Evolutionary conservation across 2,888 invertebrate species (phyloP).

Genomic region (Itoplectis maculator): DNA sequence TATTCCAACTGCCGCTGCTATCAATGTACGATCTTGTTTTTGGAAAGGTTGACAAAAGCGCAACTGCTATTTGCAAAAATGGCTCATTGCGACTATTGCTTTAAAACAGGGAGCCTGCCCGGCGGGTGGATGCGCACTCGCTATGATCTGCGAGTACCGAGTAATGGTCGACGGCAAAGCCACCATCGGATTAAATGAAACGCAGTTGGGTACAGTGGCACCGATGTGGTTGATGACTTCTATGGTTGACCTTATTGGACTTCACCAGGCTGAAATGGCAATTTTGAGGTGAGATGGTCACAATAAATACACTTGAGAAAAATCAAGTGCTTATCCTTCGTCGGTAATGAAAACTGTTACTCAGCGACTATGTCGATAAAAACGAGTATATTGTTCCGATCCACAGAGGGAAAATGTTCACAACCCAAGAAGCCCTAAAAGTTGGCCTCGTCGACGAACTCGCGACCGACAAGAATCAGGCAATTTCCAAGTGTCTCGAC

Average conservation of each 20-base stretch:
- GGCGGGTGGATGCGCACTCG: slow-evolving; percentile 91
- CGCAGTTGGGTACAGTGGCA: slow-evolving; percentile 92
- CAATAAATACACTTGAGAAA: neutral
- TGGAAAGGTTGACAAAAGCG: neutral
- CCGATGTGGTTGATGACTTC: slow-evolving; percentile 88
- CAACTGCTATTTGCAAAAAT: too few relatives aligned
- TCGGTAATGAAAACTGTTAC: too few relatives aligned
- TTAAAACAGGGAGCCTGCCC: slow-evolving; percentile 83
- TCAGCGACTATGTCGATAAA: neutral
- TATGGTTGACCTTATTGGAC: slow-evolving; percentile 84
- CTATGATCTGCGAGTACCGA: slow-evolving; percentile 93
- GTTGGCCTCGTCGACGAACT: slow-evolving; percentile 92
- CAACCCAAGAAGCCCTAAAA: slow-evolving; percentile 91
- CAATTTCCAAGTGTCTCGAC: slow-evolving; percentile 88
- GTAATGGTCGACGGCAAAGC: slow-evolving; percentile 92
- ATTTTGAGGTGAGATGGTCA: slow-evolving; percentile 83
- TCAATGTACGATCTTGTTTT: slow-evolving; percentile 88
- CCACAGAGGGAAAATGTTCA: slow-evolving; percentile 89
- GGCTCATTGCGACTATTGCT: neutral
- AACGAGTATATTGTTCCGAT: neutral
- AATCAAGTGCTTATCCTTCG: too few relatives aligned
- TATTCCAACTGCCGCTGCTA: slow-evolving; percentile 92
- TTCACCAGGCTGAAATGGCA: slow-evolving; percentile 90
- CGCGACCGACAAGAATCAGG: slow-evolving; percentile 89
- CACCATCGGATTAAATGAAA: slow-evolving; percentile 95